These are phyloP conservation scores for Toxonevra muliebris DNA, from an alignment of 2,888 invertebrate species.

Conservation along the genomic window DNA sequence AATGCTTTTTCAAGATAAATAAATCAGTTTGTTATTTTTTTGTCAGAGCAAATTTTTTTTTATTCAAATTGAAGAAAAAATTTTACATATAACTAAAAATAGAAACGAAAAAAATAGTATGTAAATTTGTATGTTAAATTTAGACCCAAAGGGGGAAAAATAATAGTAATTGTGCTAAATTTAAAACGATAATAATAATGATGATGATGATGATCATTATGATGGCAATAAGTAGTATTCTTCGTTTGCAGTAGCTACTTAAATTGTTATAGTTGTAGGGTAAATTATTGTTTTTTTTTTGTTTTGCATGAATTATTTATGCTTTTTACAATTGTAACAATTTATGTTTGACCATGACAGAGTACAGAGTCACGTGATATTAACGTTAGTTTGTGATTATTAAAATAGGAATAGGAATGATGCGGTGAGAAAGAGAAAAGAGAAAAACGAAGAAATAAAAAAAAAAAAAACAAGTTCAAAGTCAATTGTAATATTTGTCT, in stretches of 20 bases:
- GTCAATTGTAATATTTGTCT: conserved; percentile 21
- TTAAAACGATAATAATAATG: conserved; percentile 6
- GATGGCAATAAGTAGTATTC: neutral
- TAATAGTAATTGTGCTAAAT: conserved; percentile 25
- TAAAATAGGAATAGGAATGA: too few relatives aligned
- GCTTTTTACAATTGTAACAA: too few relatives aligned
- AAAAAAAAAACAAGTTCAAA: conserved; percentile 21
- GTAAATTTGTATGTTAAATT: conserved; percentile 9
- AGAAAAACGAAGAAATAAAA: too few relatives aligned
- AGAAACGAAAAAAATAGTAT: neutral
- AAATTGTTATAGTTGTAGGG: too few relatives aligned
- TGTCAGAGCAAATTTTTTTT: conserved; percentile 13
- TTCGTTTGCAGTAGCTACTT: too few relatives aligned
- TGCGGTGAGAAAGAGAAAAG: too few relatives aligned
- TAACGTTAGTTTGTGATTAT: too few relatives aligned
- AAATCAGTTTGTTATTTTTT: neutral
- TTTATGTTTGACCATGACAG: too few relatives aligned
- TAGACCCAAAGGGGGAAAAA: neutral
- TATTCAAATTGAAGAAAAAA: conserved; percentile 1
- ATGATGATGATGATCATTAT: conserved; percentile 3
- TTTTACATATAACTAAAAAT: conserved; percentile 10
- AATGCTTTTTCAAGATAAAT: too few relatives aligned
- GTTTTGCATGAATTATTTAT: conserved; percentile 1
- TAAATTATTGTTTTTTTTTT: neutral
- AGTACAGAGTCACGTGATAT: too few relatives aligned